Evolutionary conservation across 64 coral and sea anemone species (phyloP).

Genomic region (Porites australiensis): DNA sequence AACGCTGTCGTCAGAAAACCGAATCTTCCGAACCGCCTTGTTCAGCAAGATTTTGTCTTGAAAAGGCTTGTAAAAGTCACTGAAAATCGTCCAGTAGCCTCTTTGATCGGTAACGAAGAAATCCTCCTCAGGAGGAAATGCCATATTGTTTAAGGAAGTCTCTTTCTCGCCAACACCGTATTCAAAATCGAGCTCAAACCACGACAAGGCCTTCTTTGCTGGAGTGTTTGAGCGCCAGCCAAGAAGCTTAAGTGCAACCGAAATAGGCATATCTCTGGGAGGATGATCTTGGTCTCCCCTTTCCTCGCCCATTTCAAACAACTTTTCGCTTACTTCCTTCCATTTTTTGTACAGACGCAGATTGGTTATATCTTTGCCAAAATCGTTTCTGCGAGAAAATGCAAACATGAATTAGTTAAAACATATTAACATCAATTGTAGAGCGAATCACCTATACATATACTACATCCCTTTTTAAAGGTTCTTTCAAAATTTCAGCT

Average conservation of each 20-base stretch:
- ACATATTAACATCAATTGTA: too few species aligned
- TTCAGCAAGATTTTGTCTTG: conserved; percentile 61
- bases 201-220: conserved; percentile 41
- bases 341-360: conserved; percentile 11
- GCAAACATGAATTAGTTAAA: too few species aligned
- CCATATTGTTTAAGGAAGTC: neutral
- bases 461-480: too few species aligned
- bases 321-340: neutral
- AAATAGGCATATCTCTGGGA: conserved; percentile 55
- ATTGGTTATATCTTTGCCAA: neutral
- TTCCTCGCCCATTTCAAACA: neutral
- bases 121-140: neutral
- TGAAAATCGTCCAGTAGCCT: conserved; percentile 45
- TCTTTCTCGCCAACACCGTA: conserved; percentile 5
- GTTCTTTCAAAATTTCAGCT: too few species aligned
- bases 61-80: conserved; percentile 26
- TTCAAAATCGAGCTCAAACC: conserved; percentile 69
- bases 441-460: too few species aligned
- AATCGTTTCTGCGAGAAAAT: neutral
- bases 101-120: conserved; percentile 54
- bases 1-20: conserved; percentile 18
- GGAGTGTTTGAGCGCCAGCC: conserved; percentile 64
- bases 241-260: conserved; percentile 32
- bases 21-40: conserved; percentile 34
- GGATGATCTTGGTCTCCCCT: neutral